A percentile compares a stretch with the other conserved stretches of the same genome.
phyloP scores from a whole-genome alignment of 2,888 invertebrate genomes.

The Euspilapteryx auroguttella region DNA sequence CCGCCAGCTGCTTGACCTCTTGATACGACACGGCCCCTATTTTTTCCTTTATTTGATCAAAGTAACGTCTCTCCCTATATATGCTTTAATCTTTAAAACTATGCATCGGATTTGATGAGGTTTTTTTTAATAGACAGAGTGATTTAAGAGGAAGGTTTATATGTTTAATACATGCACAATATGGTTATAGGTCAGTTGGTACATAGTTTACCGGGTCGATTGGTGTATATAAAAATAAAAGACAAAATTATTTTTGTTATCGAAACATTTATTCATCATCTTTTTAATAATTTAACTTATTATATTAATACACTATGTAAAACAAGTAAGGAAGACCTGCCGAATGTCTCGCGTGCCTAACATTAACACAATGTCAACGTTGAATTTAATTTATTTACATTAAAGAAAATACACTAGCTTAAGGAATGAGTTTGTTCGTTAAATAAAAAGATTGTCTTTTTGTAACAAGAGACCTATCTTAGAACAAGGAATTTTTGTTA shows the following conservation, averaged over 20 bases:
- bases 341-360: slow-evolving; percentile 22
- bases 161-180: neutral
- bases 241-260: slow-evolving; percentile 15
- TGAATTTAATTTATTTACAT: too few relatives aligned
- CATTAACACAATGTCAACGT: slow-evolving; percentile 33
- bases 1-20: too few relatives aligned
- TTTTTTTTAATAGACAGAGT: neutral
- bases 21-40: too few relatives aligned
- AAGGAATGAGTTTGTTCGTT: too few relatives aligned
- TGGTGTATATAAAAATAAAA: slow-evolving; percentile 1
- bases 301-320: slow-evolving; percentile 33
- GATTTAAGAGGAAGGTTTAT: neutral
- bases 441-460: too few relatives aligned
- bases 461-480: too few relatives aligned
- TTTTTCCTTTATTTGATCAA: too few relatives aligned
- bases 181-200: neutral
- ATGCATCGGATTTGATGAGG: neutral
- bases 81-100: neutral
- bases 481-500: too few relatives aligned
- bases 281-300: slow-evolving; percentile 57
- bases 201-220: neutral
- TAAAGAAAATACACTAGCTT: too few relatives aligned
- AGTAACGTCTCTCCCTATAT: neutral
- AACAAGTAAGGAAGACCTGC: slow-evolving; percentile 56
- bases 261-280: slow-evolving; percentile 52